Evolutionary conservation across 2,113 vertebrate genomes (phyloP).

Genomic region (Heloderma charlesbogerti): DNA sequence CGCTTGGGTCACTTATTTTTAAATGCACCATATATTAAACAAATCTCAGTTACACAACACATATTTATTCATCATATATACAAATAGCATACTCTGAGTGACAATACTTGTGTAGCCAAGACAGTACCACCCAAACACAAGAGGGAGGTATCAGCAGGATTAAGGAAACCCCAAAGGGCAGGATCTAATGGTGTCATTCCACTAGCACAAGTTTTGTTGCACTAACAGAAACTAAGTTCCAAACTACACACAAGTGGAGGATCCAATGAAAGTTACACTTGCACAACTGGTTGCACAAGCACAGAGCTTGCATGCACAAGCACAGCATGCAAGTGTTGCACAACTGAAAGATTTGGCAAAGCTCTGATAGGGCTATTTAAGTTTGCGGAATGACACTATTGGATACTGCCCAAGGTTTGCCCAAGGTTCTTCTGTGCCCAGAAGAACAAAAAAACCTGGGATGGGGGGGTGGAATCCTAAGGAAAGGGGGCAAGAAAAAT

Average conservation of each 20-base stretch:
- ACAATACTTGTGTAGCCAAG: not conserved
- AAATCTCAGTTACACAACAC: not conserved
- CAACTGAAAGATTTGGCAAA: too few species aligned
- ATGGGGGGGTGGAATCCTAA: not conserved
- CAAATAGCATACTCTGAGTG: not conserved
- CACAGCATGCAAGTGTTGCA: too few species aligned
- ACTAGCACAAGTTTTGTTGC: too few species aligned
- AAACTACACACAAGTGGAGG: too few species aligned
- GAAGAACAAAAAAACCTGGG: not conserved
- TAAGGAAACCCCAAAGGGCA: not conserved
- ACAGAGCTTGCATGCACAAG: too few species aligned
- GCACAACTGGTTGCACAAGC: too few species aligned
- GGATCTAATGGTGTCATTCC: too few species aligned
- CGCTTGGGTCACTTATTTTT: not conserved
- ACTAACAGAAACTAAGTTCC: too few species aligned
- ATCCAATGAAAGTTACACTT: too few species aligned
- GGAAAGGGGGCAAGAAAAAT: not conserved
- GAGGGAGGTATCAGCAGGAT: not conserved
- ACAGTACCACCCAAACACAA: not conserved
- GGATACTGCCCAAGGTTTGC: not conserved
- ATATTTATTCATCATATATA: not conserved
- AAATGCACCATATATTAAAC: not conserved
- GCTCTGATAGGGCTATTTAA: too few species aligned
- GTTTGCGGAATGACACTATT: too few species aligned
- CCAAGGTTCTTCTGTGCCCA: too few species aligned